Conservation (phyloP, 1,140 invertebrate genomes). For the Drosophila ohnishii region DNA sequence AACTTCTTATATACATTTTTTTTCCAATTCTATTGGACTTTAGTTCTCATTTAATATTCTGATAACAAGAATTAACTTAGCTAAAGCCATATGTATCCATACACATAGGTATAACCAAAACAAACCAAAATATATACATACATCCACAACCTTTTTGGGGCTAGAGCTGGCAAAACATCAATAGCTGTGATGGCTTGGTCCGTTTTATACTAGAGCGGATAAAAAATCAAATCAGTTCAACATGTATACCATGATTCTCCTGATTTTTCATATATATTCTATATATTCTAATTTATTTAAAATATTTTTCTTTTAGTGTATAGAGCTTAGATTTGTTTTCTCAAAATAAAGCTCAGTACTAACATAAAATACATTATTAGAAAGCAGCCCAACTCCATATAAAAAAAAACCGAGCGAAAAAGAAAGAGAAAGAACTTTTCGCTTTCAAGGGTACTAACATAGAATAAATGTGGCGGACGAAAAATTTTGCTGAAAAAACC, state of each 20-base stretch:
- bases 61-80: background rate
- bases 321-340: too few species aligned
- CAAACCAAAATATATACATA: background rate
- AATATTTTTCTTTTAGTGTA: too few species aligned
- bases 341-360: too few species aligned
- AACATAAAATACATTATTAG: too few species aligned
- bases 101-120: background rate
- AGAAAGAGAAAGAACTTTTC: too few species aligned
- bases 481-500: too few species aligned
- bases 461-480: too few species aligned
- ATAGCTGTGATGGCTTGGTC: background rate
- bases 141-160: background rate
- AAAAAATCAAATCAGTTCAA: background rate
- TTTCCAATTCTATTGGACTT: background rate
- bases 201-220: background rate
- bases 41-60: background rate
- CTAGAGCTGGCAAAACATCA: conserved; percentile 2
- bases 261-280: background rate
- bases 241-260: background rate
- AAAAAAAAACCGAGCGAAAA: too few species aligned
- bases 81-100: background rate
- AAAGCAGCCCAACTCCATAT: too few species aligned
- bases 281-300: background rate
- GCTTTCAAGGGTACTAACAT: too few species aligned
- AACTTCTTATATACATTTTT: background rate